phyloP scores from a whole-genome alignment of 2,797 vertebrate genomes.

The Mus caroli region DNA sequence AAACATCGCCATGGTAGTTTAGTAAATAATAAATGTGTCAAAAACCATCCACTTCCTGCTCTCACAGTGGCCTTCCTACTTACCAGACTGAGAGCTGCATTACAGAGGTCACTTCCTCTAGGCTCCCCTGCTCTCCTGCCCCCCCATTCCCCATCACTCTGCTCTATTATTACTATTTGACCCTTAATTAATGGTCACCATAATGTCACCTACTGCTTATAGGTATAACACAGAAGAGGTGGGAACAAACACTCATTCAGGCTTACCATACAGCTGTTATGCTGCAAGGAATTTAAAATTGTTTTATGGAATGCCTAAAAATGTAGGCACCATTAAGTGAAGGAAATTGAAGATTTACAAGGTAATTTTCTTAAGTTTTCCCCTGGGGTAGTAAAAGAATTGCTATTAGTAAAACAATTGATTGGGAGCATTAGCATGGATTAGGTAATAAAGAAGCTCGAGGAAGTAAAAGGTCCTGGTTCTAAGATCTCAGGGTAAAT shows the following conservation, averaged over 20 bases:
- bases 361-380: constrained; percentile 68
- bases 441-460: constrained; percentile 55
- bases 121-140: not conserved
- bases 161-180: not conserved
- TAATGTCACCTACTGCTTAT: not conserved
- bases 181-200: constrained; percentile 43
- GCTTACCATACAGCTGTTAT: not conserved
- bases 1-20: not conserved
- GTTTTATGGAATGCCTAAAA: constrained; percentile 63
- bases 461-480: constrained; percentile 11
- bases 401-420: constrained; percentile 60
- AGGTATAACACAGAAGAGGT: not conserved
- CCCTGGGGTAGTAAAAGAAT: constrained; percentile 50
- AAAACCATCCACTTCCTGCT: not conserved
- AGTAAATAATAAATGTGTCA: not conserved
- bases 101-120: not conserved
- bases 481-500: not conserved
- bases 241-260: not conserved
- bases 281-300: constrained; percentile 41
- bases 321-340: constrained; percentile 54
- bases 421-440: constrained; percentile 32
- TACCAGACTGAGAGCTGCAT: not conserved
- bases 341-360: constrained; percentile 63
- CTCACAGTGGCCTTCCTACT: not conserved
- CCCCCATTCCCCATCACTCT: constrained; percentile 3